Evolutionary conservation across 2,797 vertebrate species (phyloP).

Genomic region (Natrix natrix): DNA sequence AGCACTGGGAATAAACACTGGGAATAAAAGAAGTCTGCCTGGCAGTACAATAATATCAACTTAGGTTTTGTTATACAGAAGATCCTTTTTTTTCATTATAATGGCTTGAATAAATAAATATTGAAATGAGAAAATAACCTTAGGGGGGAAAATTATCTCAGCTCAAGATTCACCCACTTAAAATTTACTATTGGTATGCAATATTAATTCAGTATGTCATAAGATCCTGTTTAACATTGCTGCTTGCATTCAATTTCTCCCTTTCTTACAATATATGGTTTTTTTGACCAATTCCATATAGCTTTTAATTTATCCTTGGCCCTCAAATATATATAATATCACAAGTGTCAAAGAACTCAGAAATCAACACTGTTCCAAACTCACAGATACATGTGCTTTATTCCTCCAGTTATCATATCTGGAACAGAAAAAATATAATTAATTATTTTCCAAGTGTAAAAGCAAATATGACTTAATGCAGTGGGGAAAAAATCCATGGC

Average conservation of each 20-base stretch:
- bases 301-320: not conserved
- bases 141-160: not conserved
- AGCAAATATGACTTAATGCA: not conserved
- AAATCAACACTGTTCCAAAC: not conserved
- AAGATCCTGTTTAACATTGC: not conserved
- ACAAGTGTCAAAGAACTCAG: not conserved
- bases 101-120: not conserved
- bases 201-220: not conserved
- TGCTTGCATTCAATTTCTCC: not conserved
- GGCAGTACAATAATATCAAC: not conserved
- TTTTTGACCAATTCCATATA: not conserved
- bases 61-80: not conserved
- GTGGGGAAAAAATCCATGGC: not conserved
- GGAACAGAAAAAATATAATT: not conserved
- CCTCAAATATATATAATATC: not conserved
- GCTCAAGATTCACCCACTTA: not conserved
- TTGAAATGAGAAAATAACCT: not conserved
- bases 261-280: not conserved
- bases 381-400: not conserved
- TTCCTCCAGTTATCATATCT: not conserved
- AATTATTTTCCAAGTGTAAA: not conserved
- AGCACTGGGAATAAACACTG: not conserved
- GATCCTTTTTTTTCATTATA: not conserved
- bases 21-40: not conserved
- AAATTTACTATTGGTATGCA: not conserved